These are phyloP conservation scores for Sarcoramphus papa DNA, from an alignment of 2,797 vertebrate genomes.

Conservation along the genomic window DNA sequence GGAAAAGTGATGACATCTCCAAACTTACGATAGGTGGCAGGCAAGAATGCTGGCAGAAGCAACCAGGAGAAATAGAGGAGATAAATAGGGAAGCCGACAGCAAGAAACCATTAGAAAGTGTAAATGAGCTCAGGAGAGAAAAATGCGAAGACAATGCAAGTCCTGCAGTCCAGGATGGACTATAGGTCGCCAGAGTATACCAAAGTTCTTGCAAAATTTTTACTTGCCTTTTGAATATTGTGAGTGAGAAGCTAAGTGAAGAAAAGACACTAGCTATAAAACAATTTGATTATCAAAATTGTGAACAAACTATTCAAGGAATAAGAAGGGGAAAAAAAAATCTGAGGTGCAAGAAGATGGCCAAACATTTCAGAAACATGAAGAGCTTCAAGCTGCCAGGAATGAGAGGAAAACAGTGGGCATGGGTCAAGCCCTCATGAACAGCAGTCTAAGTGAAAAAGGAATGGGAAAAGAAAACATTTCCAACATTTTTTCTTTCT, in stretches of 20 bases:
- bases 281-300: not conserved
- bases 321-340: accelerated
- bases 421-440: not conserved
- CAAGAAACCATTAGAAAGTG: not conserved
- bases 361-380: not conserved
- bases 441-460: not conserved
- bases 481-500: not conserved
- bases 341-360: not conserved
- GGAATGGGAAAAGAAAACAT: not conserved
- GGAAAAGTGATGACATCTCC: constrained; percentile 37
- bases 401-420: not conserved
- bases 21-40: constrained; percentile 51
- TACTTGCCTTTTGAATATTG: not conserved
- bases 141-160: not conserved
- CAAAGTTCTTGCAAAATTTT: not conserved
- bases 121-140: not conserved
- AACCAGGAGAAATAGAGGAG: not conserved
- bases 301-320: not conserved
- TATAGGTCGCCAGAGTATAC: accelerated
- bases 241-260: not conserved
- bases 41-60: constrained; percentile 44
- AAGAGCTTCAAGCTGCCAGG: not conserved
- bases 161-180: not conserved
- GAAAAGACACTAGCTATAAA: not conserved
- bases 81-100: not conserved